Evolutionary conservation across 2,113 vertebrate species (phyloP).

Genomic region (Eulacestoma nigropectus): DNA sequence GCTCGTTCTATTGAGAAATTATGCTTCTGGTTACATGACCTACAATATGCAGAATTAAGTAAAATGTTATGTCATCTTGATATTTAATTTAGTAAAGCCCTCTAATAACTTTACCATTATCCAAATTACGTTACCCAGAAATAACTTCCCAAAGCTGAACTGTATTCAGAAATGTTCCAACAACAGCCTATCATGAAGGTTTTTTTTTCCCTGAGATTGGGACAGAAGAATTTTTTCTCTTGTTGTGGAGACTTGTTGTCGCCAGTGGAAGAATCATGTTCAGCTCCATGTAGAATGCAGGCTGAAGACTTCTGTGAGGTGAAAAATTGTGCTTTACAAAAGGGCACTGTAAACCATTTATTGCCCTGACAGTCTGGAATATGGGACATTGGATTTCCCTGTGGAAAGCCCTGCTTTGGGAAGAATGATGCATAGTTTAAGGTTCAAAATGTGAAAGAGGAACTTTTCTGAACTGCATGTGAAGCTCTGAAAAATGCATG

Average conservation of each 20-base stretch:
- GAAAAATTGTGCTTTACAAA: background rate
- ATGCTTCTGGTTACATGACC: background rate
- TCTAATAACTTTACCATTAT: background rate
- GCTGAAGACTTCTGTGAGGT: background rate
- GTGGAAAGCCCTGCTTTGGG: background rate
- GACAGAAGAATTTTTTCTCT: background rate
- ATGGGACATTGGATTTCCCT: background rate
- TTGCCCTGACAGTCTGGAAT: background rate
- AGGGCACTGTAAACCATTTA: background rate
- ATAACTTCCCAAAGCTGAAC: background rate
- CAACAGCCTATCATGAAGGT: background rate
- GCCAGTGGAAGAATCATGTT: background rate
- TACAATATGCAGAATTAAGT: background rate
- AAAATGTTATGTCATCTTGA: background rate
- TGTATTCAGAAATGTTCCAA: background rate
- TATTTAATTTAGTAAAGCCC: background rate
- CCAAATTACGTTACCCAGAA: background rate
- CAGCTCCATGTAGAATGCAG: background rate
- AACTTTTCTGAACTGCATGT: background rate
- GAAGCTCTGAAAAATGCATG: rapidly evolving
- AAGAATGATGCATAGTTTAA: background rate
- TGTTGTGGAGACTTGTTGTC: background rate
- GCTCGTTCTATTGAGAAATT: background rate
- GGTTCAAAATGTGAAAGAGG: background rate
- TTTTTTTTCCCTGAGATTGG: background rate